Conservation (phyloP, 2,797 vertebrate genomes). For the Dryobates pubescens region DNA sequence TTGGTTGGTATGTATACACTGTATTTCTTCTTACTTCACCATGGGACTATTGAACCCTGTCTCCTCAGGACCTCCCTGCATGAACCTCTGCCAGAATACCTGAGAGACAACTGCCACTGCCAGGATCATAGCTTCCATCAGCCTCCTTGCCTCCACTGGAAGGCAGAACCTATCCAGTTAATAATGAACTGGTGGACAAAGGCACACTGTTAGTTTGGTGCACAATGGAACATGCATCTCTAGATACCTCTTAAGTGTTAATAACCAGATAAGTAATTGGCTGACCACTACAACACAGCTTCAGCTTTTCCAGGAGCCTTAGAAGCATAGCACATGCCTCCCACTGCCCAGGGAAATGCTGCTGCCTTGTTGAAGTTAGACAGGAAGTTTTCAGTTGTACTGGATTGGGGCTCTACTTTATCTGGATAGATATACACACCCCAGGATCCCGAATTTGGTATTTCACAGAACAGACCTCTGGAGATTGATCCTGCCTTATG, state of each 20-base stretch:
- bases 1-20: no score
- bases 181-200: accelerated
- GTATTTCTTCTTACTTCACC: neutral
- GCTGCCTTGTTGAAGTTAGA: neutral
- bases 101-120: neutral
- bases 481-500: no score
- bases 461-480: no score
- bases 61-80: neutral
- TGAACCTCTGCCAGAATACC: neutral
- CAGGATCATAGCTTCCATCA: neutral
- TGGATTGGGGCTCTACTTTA: neutral
- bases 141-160: neutral
- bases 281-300: neutral
- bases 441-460: neutral
- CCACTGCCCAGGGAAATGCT: accelerated
- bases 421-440: neutral
- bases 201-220: no score
- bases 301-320: neutral
- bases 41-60: neutral
- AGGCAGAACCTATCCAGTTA: neutral
- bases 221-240: neutral
- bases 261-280: neutral
- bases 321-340: neutral
- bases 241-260: neutral
- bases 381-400: neutral